Evolutionary conservation across 2,113 vertebrate species (phyloP), one percentile per base, ranked within the genome.

Genomic region (Nothobranchius kuhntae): DNA sequence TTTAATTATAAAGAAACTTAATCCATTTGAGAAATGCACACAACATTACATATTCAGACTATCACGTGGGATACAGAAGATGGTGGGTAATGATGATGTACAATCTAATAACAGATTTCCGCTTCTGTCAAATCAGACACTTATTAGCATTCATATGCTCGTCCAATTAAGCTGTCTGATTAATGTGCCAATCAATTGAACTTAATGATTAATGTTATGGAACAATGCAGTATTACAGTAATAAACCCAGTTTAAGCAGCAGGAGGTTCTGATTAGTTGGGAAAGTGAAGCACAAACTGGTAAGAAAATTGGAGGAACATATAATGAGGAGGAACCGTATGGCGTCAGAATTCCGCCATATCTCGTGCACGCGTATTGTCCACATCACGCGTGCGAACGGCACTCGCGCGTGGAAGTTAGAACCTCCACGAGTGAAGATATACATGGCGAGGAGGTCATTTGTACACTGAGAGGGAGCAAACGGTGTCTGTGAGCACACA

Each of bases 91-190:
- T 86, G 83, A 85, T 77, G 73, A 88, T 87, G 78, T 82, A 83
- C 38, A 63, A 77, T 81, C 78, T 87, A 77, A 86, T 86, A 85
- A 81, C 70, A 81, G 46, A 82, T 78, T 78, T 78, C 57, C 72
- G 65, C 67, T 62, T 84, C 77, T 84, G 80, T 85, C 75, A 78
- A 71, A 74, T 81, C 70, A 82, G 70, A 85, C 67, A 70, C 76
- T 75, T 77, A 87, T 88, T 87, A 89, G 80, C 82, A 84, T 83
- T 80, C 61, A 44, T 53, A 55, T 74, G 67, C 75, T 44, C 48
- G 77, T 84, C 79, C 77, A 89, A 89, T 89, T 89, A 89, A 59
- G 60, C 85, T 47, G 24, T 42, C 72, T 84, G 83, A 89, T 89
- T 81, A 82, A 88, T 80, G 73, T 81, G 80, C 78, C 79, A 85